Evolutionary conservation across 2,797 vertebrate species (phyloP).

Genomic region (Vespertilio murinus): DNA sequence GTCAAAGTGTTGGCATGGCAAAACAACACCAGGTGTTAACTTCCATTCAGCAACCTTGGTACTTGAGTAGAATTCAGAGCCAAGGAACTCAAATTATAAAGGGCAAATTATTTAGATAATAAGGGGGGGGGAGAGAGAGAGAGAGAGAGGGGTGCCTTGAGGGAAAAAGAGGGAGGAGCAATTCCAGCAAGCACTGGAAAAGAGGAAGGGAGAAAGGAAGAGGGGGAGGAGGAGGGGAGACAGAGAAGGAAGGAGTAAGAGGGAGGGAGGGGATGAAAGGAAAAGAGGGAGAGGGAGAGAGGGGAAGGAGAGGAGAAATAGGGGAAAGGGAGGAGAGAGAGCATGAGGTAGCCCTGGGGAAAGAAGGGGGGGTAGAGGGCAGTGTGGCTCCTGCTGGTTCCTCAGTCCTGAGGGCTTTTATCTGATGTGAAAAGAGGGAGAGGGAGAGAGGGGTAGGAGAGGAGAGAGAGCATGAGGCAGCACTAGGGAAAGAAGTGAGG

Average conservation of each 20-base stretch:
- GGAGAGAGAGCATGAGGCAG: not conserved
- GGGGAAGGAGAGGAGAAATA: not conserved
- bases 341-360: not conserved
- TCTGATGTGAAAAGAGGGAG: not conserved
- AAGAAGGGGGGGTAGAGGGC: not conserved
- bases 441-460: too few relatives aligned
- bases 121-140: too few relatives aligned
- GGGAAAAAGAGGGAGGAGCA: not conserved
- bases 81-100: not conserved
- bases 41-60: not conserved
- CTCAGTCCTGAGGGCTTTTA: not conserved
- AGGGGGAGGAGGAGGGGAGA: not conserved
- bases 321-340: not conserved
- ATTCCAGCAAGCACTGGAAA: not conserved
- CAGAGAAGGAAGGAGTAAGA: fast-evolving
- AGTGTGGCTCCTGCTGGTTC: not conserved
- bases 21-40: not conserved
- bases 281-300: fast-evolving
- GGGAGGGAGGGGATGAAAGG: fast-evolving
- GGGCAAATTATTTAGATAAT: not conserved
- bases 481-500: not conserved
- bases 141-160: not conserved
- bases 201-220: not conserved
- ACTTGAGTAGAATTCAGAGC: not conserved
- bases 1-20: not conserved